These are phyloP conservation scores for Microcebus lehilahytsara DNA, from an alignment of 2,113 vertebrate genomes.

Conservation along the genomic window DNA sequence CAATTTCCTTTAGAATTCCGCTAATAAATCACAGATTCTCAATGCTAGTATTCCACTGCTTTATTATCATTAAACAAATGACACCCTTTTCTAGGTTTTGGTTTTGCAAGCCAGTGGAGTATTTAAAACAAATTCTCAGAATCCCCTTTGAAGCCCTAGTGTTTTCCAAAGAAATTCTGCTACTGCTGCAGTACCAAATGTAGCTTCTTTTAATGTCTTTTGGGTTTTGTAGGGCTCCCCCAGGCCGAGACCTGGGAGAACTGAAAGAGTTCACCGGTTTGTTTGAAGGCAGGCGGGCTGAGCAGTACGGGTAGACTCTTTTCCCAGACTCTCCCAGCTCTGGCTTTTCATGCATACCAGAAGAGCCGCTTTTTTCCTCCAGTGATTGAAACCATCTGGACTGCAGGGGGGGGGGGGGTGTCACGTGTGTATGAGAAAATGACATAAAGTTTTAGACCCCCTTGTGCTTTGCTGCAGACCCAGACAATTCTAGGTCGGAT, in stretches of 20 bases:
- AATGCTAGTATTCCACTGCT: background rate
- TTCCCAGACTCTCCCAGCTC: conserved; percentile 74
- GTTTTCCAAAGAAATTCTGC: conserved; percentile 15
- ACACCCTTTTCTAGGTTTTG: conserved; percentile 14
- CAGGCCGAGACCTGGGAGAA: conserved; percentile 1
- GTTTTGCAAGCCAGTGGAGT: conserved; percentile 38
- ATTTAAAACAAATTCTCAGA: conserved; percentile 35
- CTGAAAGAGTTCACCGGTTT: conserved; percentile 44
- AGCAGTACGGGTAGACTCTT: conserved; percentile 48
- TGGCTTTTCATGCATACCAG: conserved; percentile 79
- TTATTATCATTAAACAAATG: conserved; percentile 6
- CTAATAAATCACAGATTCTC: conserved; percentile 31
- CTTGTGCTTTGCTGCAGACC: conserved; percentile 59
- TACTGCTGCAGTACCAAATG: background rate
- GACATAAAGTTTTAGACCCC: conserved; percentile 78
- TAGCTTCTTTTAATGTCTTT: background rate
- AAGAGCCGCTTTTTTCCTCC: conserved; percentile 74
- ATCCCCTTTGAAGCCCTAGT: background rate
- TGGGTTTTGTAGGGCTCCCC: background rate
- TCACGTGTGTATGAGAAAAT: conserved; percentile 82
- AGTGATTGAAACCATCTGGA: conserved; percentile 82
- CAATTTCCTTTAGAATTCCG: conserved; percentile 37
- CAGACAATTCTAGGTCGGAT: conserved; percentile 51
- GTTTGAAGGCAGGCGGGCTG: conserved; percentile 53
- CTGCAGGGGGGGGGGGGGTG: conserved; percentile 43